Percentiles rank a stretch among this genome's conserved stretches.
Conservation (phyloP, 2,113 vertebrate species). For the Ptilonorhynchus violaceus region DNA sequence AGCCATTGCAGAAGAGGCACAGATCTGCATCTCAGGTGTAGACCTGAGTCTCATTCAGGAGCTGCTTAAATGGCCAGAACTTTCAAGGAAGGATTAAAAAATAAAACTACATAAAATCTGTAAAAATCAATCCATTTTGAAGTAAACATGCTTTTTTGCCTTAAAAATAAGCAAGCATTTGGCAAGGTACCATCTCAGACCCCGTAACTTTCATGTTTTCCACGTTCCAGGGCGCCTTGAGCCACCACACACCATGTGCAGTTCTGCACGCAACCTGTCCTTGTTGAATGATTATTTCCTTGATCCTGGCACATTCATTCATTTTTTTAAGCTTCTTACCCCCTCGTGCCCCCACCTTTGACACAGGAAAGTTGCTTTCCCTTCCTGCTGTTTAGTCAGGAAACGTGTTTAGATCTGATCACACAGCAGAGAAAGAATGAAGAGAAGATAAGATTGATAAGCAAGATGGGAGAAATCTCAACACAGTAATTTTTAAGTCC, state of each 20-base stretch:
- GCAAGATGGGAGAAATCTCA: background rate
- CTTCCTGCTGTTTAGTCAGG: background rate
- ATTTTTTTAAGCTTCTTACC: background rate
- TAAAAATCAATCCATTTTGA: background rate
- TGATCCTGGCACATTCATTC: background rate
- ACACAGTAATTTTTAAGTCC: background rate
- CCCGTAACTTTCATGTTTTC: background rate
- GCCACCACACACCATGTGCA: background rate
- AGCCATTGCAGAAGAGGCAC: background rate
- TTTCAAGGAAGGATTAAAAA: background rate
- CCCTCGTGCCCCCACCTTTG: accelerated
- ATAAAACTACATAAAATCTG: background rate
- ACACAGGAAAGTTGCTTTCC: background rate
- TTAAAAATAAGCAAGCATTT: background rate
- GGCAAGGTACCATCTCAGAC: background rate
- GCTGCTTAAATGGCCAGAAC: background rate
- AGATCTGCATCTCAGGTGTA: background rate
- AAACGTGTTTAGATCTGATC: background rate
- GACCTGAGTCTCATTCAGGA: background rate
- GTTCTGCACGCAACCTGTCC: background rate
- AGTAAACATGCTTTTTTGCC: background rate
- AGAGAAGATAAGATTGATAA: background rate
- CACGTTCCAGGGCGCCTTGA: background rate
- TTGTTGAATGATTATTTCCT: background rate
- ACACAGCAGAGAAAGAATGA: accelerated